Evolutionary conservation across 2,888 invertebrate genomes (phyloP).

Genomic region (Plemyria rubiginata): DNA sequence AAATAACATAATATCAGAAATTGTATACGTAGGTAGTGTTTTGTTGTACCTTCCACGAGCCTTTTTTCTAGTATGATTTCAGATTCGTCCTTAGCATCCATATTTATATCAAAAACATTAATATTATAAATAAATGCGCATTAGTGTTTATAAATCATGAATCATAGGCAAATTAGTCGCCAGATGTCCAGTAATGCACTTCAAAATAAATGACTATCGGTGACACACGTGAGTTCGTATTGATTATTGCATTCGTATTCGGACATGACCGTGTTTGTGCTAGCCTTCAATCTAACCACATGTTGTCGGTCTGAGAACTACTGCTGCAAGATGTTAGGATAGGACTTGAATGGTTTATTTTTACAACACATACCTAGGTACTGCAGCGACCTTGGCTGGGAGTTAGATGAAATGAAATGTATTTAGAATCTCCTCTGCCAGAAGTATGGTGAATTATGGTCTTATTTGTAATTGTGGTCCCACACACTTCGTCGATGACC

Average conservation of each 20-base stretch:
- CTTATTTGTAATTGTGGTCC: no score
- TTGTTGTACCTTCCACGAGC: no score
- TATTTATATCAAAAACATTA: not conserved
- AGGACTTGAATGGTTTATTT: conserved; percentile 2
- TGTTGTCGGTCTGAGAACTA: conserved; percentile 23
- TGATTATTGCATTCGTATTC: conserved; percentile 24
- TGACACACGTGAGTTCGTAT: conserved; percentile 24
- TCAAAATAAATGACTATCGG: conserved; percentile 21
- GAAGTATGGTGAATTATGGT: no score
- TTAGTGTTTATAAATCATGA: conserved; percentile 11
- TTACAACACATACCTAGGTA: not conserved
- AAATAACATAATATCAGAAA: not conserved
- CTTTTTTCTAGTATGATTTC: not conserved
- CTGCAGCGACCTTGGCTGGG: not conserved
- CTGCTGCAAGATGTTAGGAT: conserved; percentile 12
- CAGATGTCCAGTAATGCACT: conserved; percentile 22
- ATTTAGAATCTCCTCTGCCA: no score
- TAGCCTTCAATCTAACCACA: conserved; percentile 30
- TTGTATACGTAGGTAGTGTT: no score
- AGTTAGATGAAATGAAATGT: no score
- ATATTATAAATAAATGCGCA: conserved; percentile 1
- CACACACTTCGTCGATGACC: no score
- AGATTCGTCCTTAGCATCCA: not conserved
- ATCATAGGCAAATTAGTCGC: conserved; percentile 16
- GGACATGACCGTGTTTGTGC: conserved; percentile 26